Conservation (phyloP, 2,888 invertebrate species). For the Brachycybe producta region DNA sequence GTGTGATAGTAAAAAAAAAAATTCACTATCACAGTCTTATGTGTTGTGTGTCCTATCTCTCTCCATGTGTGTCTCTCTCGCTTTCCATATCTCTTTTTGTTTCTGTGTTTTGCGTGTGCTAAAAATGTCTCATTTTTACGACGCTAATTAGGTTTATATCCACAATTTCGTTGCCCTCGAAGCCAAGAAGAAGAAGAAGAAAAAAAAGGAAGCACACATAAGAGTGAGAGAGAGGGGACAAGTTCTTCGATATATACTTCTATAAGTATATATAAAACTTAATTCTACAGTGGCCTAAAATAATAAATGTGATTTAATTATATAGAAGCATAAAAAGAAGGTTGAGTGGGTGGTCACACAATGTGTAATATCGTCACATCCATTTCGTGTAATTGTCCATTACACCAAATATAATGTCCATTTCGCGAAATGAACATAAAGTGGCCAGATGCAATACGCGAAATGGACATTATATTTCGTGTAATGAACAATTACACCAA, state of each 20-base stretch:
- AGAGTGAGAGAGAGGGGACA: background rate
- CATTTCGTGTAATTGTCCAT: too few species aligned
- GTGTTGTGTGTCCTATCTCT: too few species aligned
- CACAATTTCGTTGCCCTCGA: slow-evolving; percentile 13
- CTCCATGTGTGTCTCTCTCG: too few species aligned
- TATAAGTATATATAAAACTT: background rate
- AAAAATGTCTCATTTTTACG: slow-evolving; percentile 15
- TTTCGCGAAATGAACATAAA: too few species aligned
- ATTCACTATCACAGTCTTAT: too few species aligned
- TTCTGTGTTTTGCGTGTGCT: slow-evolving; percentile 11
- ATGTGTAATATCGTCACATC: too few species aligned
- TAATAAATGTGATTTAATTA: slow-evolving; percentile 16
- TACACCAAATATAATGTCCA: too few species aligned
- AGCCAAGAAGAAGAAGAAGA: slow-evolving; percentile 4
- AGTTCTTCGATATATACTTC: background rate
- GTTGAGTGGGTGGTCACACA: background rate
- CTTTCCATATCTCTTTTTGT: too few species aligned
- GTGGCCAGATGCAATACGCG: too few species aligned
- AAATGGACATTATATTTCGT: too few species aligned
- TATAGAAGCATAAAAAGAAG: slow-evolving; percentile 4
- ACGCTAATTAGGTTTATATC: slow-evolving; percentile 17
- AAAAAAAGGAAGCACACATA: background rate
- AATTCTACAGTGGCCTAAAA: slow-evolving; percentile 13
- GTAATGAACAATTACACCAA: too few species aligned
- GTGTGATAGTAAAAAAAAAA: too few species aligned